A percentile compares a stretch with the other conserved stretches of the same genome.
Evolutionary conservation across 2,113 vertebrate species (phyloP).

Genomic region (Oreochromis spilurus): DNA sequence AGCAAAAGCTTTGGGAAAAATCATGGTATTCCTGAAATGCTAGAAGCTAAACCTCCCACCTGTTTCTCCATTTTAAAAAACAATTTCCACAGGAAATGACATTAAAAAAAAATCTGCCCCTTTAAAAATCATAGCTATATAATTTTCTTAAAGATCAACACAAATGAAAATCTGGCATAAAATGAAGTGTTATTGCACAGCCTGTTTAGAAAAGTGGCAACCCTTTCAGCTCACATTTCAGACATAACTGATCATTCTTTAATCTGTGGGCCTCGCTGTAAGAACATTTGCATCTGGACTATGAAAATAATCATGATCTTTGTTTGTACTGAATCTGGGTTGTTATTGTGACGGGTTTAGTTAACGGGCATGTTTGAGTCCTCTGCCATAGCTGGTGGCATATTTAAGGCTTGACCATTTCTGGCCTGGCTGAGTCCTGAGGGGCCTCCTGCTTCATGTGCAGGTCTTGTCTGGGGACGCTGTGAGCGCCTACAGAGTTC

Average conservation of each 20-base stretch:
- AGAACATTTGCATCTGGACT: conserved; percentile 24
- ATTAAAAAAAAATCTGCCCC: conserved; percentile 44
- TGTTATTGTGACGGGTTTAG: background rate
- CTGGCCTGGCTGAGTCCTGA: conserved; percentile 71
- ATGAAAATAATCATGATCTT: conserved; percentile 42
- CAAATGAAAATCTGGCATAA: conserved; percentile 63
- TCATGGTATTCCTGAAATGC: conserved; percentile 49
- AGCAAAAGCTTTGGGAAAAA: conserved; percentile 51
- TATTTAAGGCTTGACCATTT: conserved; percentile 62
- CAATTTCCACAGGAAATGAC: conserved; percentile 97
- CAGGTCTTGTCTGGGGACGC: conserved; percentile 46
- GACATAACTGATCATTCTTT: conserved; percentile 40
- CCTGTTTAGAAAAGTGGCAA: conserved; percentile 45
- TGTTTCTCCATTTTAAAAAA: conserved; percentile 47
- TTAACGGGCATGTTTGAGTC: background rate
- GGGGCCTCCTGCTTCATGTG: conserved; percentile 66
- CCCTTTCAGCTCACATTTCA: conserved; percentile 27
- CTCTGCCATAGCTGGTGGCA: background rate
- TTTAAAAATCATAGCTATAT: conserved; percentile 73
- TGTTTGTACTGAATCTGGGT: conserved; percentile 11
- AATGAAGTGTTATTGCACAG: conserved; percentile 68
- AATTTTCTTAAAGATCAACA: conserved; percentile 62
- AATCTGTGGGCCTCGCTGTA: conserved; percentile 28
- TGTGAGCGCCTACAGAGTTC: conserved; percentile 20
- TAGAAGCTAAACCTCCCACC: conserved; percentile 32